Base-by-base conservation (phyloP, 2,113 vertebrate species). In the Sylvilagus bachmani region DNA sequence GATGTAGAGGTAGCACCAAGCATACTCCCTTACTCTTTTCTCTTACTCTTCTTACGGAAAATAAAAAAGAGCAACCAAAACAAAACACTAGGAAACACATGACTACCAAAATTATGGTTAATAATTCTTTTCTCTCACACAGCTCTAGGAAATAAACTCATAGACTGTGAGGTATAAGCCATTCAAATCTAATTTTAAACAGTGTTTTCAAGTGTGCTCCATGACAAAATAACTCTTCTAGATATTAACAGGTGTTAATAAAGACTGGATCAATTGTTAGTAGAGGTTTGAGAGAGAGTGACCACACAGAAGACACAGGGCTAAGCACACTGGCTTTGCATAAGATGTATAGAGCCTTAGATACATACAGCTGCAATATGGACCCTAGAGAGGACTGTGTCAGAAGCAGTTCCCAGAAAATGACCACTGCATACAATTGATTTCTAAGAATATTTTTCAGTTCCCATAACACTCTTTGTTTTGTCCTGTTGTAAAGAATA, bases 1-100 rank as follows among this genome's bases (percentile, higher is more conserved):
- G 61, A 27, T 9, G 24, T 75, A 44, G 10, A 33, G 10, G 10
- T 62, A 49, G 2, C 22, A 55, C 16, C 9, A 3, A 10, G 22
- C 6, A 24, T 44, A 14, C 49, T 44, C 70, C 33, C 33, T 58
- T n/a, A n/a, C n/a, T n/a, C n/a, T n/a, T 70, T 49, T 38, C 11
- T 49, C 49, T 74, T 49, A 73, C 80, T 67, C 19, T 3, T 77
- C 64, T 81, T 17, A 86, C 55, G 78, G 70, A 81, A 91, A 75
- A 27, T 11, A 70, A 81, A 62, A 7, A 16, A 74, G 77, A 86
- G 16, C 29, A 81, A 64, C 3, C 53, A 79, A 88, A 78, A 67
- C 14, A 33, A 77, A 87, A 77, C 6, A 6, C 10, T 33, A 9
- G 6, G 58, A 87, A 90, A 64, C 11, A 53, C 16, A 17, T 0